Percentiles rank a stretch among this genome's conserved stretches.
phyloP scores from a whole-genome alignment of 2,113 vertebrate genomes.

The Tachuris rubrigastra region DNA sequence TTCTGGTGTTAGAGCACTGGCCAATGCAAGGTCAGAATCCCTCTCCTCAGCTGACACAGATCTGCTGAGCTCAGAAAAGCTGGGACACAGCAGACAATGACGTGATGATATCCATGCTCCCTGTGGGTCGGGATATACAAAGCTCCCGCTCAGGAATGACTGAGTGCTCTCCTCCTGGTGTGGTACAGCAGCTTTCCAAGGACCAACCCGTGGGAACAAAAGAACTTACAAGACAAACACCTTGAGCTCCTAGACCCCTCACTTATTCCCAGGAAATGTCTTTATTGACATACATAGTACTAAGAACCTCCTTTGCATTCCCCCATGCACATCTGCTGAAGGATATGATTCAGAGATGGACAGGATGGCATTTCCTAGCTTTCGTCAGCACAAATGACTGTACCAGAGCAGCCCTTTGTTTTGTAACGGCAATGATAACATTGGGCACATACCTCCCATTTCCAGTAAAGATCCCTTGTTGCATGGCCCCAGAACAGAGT shows the following conservation, averaged over 20 bases:
- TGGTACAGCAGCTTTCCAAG: background rate
- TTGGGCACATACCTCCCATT: background rate
- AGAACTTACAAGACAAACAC: background rate
- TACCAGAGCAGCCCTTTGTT: background rate
- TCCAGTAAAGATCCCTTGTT: background rate
- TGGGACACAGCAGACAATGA: background rate
- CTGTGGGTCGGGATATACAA: background rate
- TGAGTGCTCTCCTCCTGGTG: background rate
- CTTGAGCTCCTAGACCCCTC: background rate
- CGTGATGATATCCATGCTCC: background rate
- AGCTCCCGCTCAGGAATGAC: background rate
- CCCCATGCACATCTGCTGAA: background rate
- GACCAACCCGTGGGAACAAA: background rate
- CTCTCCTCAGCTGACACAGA: background rate
- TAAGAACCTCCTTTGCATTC: background rate
- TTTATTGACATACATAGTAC: background rate
- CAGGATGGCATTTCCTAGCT: background rate
- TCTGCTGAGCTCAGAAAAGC: background rate
- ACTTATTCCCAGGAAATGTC: background rate
- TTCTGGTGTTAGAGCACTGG: background rate
- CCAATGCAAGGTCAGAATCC: background rate
- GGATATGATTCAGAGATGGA: background rate
- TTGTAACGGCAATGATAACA: background rate
- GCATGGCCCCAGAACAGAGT: background rate
- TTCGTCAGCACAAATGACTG: background rate